Conservation (phyloP, 2,888 invertebrate species). For the Lobophora halterata region DNA sequence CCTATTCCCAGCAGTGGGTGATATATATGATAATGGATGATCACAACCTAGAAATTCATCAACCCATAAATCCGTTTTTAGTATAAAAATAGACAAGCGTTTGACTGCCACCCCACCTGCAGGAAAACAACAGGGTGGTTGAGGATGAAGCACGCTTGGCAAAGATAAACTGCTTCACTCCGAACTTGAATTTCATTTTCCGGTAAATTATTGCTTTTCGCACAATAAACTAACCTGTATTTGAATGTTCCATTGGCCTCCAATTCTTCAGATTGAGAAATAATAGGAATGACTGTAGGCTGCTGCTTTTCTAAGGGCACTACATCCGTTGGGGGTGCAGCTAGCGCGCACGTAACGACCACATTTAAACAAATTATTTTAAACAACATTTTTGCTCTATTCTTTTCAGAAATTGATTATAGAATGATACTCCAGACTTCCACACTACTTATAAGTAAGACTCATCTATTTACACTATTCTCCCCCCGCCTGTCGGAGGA, state of each 20-base stretch:
- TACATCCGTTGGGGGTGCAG: conserved; percentile 50
- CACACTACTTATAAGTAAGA: conserved; percentile 73
- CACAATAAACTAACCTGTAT: conserved; percentile 56
- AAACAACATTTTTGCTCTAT: conserved; percentile 55
- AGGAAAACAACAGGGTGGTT: too few species aligned
- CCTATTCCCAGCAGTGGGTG: too few species aligned
- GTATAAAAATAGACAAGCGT: too few species aligned
- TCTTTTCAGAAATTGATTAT: conserved; percentile 59
- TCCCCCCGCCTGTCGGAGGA: conserved; percentile 73
- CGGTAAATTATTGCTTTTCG: conserved; percentile 1
- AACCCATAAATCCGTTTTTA: too few species aligned
- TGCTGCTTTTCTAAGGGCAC: conserved; percentile 57
- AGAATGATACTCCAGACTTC: conserved; percentile 71
- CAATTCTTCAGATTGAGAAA: conserved; percentile 74
- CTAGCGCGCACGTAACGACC: conserved; percentile 41
- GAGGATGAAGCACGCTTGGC: too few species aligned
- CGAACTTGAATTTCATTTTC: too few species aligned
- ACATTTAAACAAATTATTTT: conserved; percentile 49
- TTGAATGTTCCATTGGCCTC: conserved; percentile 76
- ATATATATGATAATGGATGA: too few species aligned
- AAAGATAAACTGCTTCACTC: too few species aligned
- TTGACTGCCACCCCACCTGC: too few species aligned
- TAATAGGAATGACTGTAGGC: conserved; percentile 71
- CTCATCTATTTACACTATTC: conserved; percentile 76
- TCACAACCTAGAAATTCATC: too few species aligned